Evolutionary conservation across 2,113 vertebrate species (phyloP), one percentile per base, ranked within the genome.

Genomic region (Mungos mungo): DNA sequence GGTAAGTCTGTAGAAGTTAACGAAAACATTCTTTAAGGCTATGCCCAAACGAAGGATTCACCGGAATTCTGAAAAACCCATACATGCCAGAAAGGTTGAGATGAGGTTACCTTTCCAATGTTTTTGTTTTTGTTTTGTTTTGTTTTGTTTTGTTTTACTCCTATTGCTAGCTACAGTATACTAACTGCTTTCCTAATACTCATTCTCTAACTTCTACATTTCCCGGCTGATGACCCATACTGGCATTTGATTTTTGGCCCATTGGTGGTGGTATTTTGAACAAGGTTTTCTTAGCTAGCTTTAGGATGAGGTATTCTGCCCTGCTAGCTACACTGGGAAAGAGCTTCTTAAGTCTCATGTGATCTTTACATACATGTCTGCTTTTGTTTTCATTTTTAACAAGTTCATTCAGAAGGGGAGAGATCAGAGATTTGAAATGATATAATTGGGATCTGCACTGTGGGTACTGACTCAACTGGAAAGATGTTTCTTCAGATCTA

Each of bases 301-400:
- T 96, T 25, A 85, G 33, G 47, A 89, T 94, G 92, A 81, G 21
- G 91, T 29, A 80, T 47, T 93, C 96, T 98, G 84, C 81, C 35
- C 45, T 98, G 82, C 41, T 98, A 96, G 91, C 94, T 98, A 94
- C 95, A 72, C 93, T 85, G 19, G n/a, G 54, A 71, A 94, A 15
- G 7, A 84, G 15, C 12, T 86, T 80, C 41, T 95, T 52, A 94
- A 60, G 4, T 71, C 27, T 38, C 19, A 0, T 31, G 54, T 60
- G 14, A 91, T 77, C 76, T 80, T 15, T 41, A 86, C 35, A 27
- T 35, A 23, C 31, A 10, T 29, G 68, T 7, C 3, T 74, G 11
- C 7, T 77, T 90, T 68, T 50, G 33, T 33, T 91, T 97, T 90
- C 2, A 92, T 93, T 95, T 97, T 45, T 23, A 35, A 87, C 29